Base-by-base conservation (phyloP, 37 sponge, comb jelly and placozoan genomes). In the Spongilla lacustris region DNA sequence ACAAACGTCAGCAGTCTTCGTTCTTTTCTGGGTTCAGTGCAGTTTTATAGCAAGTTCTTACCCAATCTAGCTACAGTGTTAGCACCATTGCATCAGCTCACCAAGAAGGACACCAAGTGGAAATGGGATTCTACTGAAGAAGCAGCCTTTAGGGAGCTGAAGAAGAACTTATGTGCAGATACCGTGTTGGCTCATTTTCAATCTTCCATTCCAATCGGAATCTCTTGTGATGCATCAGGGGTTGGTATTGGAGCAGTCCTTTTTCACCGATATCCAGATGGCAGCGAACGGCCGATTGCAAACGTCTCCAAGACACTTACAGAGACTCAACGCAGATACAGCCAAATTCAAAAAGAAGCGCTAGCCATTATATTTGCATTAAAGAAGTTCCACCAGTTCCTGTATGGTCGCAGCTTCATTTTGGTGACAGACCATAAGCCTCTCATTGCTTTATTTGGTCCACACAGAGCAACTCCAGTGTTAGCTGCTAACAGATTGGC, bases 361-460 rank as follows among this genome's bases (percentile, higher is more conserved):
- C 73, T 91, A 17, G 79, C 68, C 22, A 29, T 91, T 13, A 69
- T 82, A 2, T 90, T 79, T 69, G 87, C 84, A 25, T 68, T 94
- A 2, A 75, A 79, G 29, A 81, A 77, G 26, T 86, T 93, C 34
- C 90, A 93, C 71, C 50, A 75, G 11, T 94, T 90, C 30, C 48
- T 94, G 29, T 94, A 85, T 76, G 94, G 88, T 29, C 68, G 94
- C 14, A 50, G 79, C 2, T 93, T 93, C 78, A 78, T 36, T 3
- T 66, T 93, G 32, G 67, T 84, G 6, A 90, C 89, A 6, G 88
- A 92, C 66, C 92, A 92, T 36, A 84, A 84, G 66, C 86, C 89
- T 28, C 72, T 88, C 26, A 81, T 72, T 22, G 66, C 70, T 68
- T 81, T 92, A 12, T 79, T 92, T 33, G 78, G 87, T n/a, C 88